Evolutionary conservation across 2,113 vertebrate genomes (phyloP), one percentile per base, ranked within the genome.

Genomic region (Balaeniceps rex): DNA sequence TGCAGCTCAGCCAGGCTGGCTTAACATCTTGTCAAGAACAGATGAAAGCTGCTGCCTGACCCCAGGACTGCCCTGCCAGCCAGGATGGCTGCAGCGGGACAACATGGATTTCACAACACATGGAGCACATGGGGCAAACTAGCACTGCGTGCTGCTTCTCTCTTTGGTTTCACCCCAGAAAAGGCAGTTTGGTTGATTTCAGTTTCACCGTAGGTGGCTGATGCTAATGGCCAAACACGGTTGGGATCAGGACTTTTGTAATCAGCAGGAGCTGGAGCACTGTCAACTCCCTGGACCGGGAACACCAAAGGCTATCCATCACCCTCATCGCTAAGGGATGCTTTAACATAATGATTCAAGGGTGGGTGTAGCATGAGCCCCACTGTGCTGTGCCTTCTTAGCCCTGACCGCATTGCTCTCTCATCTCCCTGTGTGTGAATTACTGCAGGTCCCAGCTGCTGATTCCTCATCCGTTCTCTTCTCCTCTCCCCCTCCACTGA

Each of bases 321-420:
- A 90, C 36, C 38, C 66, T 38, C 24, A 14, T 14, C 19, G 4
- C 63, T 11, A 11, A 60, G 60, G 21, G 65, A 74, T 14, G 6
- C 46, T 52, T 42, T 34, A 63, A 22, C 8, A 8, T 4, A 11
- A 34, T 18, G 22, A 38, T 51, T 91, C 55, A 28, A 9, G 66
- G 38, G 36, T 80, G 75, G 36, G 34, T 29, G 69, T 74, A 86
- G 63, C 52, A 8, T 0, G 11, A 95, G 55, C n/a, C 79, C 49
- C 8, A 0, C 88, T 40, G 63, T 12, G 36, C 83, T n/a, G 26
- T 26, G 58, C 70, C 42, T 36, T 19, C 87, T 79, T 5, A 71
- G 54, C 52, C 77, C 72, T 68, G n/a, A 38, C 3, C 0, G 0
- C 10, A 2, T 0, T 38, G 57, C 31, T 19, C 38, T 47, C 66